These are phyloP conservation scores for Venustaconcha ellipsiformis DNA, from an alignment of 1,140 invertebrate genomes.

Conservation along the genomic window DNA sequence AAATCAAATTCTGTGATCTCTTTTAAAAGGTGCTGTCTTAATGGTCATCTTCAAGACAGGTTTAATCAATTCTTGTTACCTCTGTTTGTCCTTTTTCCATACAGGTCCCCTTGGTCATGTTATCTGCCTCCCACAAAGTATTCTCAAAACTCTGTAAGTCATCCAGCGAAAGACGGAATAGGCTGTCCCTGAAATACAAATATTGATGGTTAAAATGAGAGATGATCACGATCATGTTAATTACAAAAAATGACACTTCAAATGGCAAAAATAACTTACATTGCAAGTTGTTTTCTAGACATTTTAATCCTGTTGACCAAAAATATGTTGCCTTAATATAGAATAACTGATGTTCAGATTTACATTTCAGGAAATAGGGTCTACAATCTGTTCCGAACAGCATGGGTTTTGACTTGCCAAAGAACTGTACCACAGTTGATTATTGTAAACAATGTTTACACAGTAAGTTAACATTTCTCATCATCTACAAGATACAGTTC, in stretches of 20 bases:
- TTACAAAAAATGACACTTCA: neutral
- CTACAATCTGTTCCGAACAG: too few relatives aligned
- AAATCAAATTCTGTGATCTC: too few relatives aligned
- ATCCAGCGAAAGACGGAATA: conserved; percentile 82
- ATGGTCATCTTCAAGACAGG: too few relatives aligned
- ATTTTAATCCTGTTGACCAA: too few relatives aligned
- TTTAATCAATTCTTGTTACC: conserved; percentile 40
- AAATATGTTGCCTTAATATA: neutral
- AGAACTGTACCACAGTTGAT: too few relatives aligned
- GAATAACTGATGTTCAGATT: neutral
- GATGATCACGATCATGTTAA: neutral
- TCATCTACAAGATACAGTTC: too few relatives aligned
- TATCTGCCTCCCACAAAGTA: conserved; percentile 80
- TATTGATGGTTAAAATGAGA: neutral
- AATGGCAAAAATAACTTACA: neutral
- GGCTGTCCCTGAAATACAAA: conserved; percentile 78
- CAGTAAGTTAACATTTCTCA: too few relatives aligned
- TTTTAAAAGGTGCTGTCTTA: too few relatives aligned
- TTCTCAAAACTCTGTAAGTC: conserved; percentile 78
- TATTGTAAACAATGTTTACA: too few relatives aligned
- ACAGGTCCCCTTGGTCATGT: conserved; percentile 79
- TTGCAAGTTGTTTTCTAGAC: neutral
- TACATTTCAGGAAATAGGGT: too few relatives aligned
- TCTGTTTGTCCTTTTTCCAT: conserved; percentile 87
- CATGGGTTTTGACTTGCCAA: too few relatives aligned